Evolutionary conservation across 2,797 vertebrate species (phyloP).

Genomic region (Sebastolobus altivelis): DNA sequence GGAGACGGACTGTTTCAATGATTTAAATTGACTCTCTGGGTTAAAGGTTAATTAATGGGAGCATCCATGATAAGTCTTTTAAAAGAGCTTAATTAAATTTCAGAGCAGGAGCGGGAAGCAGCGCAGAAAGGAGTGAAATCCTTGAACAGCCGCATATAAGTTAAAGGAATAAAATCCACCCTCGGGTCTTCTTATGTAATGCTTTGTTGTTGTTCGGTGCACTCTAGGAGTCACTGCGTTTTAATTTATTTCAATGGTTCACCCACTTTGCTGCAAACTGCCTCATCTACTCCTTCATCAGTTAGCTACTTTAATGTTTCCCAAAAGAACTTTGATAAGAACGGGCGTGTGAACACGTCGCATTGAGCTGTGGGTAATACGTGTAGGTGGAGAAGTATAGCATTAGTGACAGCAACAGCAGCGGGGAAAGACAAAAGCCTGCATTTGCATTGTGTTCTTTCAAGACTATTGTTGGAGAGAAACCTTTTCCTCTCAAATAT

Average conservation of each 20-base stretch:
- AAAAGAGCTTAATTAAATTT: constrained; percentile 15
- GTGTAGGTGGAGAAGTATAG: constrained; percentile 33
- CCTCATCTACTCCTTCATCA: constrained; percentile 10
- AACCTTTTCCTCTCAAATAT: constrained; percentile 4
- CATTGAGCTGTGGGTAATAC: constrained; percentile 7
- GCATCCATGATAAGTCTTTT: background rate
- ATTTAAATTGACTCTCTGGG: constrained; percentile 11
- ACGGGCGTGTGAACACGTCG: background rate
- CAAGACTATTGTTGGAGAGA: constrained; percentile 2
- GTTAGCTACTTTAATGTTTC: constrained; percentile 21
- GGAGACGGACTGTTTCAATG: background rate
- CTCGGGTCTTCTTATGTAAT: constrained; percentile 24
- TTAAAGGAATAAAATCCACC: constrained; percentile 6
- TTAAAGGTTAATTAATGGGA: constrained; percentile 18
- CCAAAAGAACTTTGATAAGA: constrained; percentile 6
- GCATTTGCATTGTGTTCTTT: constrained; percentile 13
- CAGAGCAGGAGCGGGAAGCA: constrained; percentile 4
- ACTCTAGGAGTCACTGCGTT: constrained; percentile 21
- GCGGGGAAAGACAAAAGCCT: constrained; percentile 12
- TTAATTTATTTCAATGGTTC: constrained; percentile 16
- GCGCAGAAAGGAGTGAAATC: background rate
- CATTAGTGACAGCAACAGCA: constrained; percentile 11
- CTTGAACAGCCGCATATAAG: background rate
- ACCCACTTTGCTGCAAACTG: constrained; percentile 18
- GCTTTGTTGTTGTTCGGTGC: constrained; percentile 25